These are phyloP conservation scores for Nibea coibor DNA, from an alignment of 2,113 vertebrate genomes.

Conservation along the genomic window DNA sequence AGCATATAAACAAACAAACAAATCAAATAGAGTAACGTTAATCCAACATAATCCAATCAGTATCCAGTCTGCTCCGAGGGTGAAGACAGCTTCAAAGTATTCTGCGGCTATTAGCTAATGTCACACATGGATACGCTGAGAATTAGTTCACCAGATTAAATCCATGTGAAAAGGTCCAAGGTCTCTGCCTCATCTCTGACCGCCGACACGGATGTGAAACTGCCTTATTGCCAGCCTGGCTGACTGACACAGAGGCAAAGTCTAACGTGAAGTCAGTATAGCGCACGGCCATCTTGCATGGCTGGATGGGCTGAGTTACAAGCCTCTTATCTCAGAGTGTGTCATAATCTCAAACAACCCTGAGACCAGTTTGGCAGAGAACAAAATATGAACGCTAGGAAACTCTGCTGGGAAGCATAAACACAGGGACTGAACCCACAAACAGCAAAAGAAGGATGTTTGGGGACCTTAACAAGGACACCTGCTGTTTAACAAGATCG, in stretches of 20 bases:
- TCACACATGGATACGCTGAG: constrained; percentile 33
- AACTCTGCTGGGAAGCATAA: neutral
- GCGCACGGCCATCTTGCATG: constrained; percentile 33
- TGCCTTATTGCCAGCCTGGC: constrained; percentile 31
- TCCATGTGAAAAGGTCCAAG: constrained; percentile 56
- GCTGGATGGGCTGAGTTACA: constrained; percentile 37
- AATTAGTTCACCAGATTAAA: constrained; percentile 53
- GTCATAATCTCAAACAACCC: constrained; percentile 60
- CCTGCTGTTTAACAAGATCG: constrained; percentile 68
- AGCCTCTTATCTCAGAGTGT: constrained; percentile 70
- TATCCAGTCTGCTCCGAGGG: constrained; percentile 33
- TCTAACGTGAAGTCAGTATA: constrained; percentile 20
- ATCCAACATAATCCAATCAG: constrained; percentile 72
- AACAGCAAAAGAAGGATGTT: constrained; percentile 51
- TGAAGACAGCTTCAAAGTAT: constrained; percentile 53
- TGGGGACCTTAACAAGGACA: constrained; percentile 64
- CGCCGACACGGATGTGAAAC: constrained; percentile 26
- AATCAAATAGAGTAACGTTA: constrained; percentile 59
- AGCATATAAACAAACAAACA: constrained; percentile 51
- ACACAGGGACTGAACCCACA: constrained; percentile 20
- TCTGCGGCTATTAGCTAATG: constrained; percentile 26
- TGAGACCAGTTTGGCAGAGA: neutral
- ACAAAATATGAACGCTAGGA: constrained; percentile 11
- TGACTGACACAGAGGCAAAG: constrained; percentile 40
- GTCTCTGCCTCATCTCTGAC: constrained; percentile 36